phyloP scores from a whole-genome alignment of 2,797 vertebrate species.

The Acipenser ruthenus region DNA sequence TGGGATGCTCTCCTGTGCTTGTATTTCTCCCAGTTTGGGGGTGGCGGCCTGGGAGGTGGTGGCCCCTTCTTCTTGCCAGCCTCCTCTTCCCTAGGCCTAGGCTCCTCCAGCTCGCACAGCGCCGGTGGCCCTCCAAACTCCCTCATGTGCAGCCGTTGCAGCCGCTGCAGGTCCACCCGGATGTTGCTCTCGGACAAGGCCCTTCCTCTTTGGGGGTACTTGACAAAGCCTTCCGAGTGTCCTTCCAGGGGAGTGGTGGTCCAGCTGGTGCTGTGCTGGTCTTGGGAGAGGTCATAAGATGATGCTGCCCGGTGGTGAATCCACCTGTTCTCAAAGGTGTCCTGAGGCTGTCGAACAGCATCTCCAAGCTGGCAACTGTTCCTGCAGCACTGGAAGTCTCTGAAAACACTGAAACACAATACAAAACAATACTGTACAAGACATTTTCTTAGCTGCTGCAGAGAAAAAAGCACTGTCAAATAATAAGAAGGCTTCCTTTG shows the following conservation, averaged over 20 bases:
- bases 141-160: conserved; percentile 26
- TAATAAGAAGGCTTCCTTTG: too few species aligned
- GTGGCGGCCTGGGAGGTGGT: conserved; percentile 84
- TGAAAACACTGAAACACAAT: conserved; percentile 28
- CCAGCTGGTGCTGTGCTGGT: conserved; percentile 28
- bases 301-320: conserved; percentile 43
- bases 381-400: conserved; percentile 47
- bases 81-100: conserved; percentile 16
- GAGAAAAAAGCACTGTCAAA: too few species aligned
- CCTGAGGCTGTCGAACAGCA: conserved; percentile 2
- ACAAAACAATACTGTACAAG: too few species aligned
- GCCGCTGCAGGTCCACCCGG: conserved; percentile 48
- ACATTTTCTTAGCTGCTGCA: too few species aligned
- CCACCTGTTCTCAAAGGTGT: conserved; percentile 24
- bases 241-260: conserved; percentile 22
- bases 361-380: conserved; percentile 37
- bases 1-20: conserved; percentile 63
- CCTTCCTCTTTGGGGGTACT: conserved; percentile 52
- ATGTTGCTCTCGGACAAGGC: conserved; percentile 86
- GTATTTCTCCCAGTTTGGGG: conserved; percentile 91
- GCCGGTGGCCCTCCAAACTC: conserved; percentile 24
- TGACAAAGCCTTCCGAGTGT: conserved; percentile 6
- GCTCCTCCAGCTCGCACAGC: conserved; percentile 54
- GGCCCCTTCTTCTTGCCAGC: conserved; percentile 59
- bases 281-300: conserved; percentile 42